Percentiles rank a stretch among this genome's conserved stretches.
Conservation (phyloP, 1,140 invertebrate genomes). For the Delia radicum region DNA sequence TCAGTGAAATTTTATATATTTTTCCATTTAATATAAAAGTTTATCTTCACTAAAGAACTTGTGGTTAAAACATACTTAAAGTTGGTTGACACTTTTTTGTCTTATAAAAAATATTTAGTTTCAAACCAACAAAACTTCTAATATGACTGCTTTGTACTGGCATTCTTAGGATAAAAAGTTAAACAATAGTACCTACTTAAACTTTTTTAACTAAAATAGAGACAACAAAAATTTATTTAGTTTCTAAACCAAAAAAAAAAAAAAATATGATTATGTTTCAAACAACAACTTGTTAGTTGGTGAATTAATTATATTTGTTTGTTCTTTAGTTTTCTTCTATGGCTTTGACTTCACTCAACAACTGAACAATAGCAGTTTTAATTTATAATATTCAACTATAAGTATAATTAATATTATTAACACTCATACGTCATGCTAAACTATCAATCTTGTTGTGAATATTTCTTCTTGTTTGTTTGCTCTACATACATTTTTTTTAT, state of each 20-base stretch:
- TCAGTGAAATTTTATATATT: neutral
- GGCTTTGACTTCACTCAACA: neutral
- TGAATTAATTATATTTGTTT: neutral
- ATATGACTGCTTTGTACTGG: too few species aligned
- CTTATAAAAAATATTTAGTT: too few species aligned
- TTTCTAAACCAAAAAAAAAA: too few species aligned
- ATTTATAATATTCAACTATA: neutral
- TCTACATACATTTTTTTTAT: neutral
- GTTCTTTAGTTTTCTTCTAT: neutral
- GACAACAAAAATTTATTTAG: too few species aligned
- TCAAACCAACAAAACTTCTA: too few species aligned
- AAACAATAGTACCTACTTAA: too few species aligned
- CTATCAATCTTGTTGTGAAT: neutral
- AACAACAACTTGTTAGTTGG: neutral
- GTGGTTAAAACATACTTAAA: neutral
- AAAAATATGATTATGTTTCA: neutral
- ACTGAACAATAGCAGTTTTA: neutral
- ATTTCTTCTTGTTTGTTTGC: neutral
- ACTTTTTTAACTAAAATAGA: too few species aligned
- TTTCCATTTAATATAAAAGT: too few species aligned
- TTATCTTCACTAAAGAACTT: too few species aligned
- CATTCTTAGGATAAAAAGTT: too few species aligned
- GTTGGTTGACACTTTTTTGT: neutral
- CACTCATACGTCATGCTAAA: neutral
- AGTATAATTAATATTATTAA: neutral